These are phyloP conservation scores for Drosophila elegans DNA, from an alignment of 1,140 invertebrate genomes.

Conservation along the genomic window DNA sequence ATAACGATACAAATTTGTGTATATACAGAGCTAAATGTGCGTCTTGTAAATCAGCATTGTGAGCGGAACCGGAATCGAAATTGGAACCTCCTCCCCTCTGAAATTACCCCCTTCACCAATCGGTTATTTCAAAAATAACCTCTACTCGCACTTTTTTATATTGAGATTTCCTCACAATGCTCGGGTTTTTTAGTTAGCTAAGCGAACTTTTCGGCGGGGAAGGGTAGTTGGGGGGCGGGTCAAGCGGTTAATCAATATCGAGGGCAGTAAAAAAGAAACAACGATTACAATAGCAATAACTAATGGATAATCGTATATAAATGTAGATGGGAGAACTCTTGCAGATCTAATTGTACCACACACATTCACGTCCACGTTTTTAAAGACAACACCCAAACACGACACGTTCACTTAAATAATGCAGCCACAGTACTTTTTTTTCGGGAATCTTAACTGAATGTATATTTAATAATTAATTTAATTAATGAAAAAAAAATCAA, in stretches of 20 bases:
- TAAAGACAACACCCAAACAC: constrained; percentile 24
- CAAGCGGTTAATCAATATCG: constrained; percentile 7
- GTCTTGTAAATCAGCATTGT: constrained; percentile 45
- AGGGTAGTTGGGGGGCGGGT: not conserved
- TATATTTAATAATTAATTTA: constrained; percentile 79
- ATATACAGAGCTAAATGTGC: constrained; percentile 19
- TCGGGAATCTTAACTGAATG: constrained; percentile 71
- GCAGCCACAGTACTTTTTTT: constrained; percentile 45
- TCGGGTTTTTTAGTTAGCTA: constrained; percentile 33
- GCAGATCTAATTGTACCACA: constrained; percentile 18
- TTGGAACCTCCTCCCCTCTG: not conserved
- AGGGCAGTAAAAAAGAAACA: constrained; percentile 32
- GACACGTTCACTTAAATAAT: constrained; percentile 15
- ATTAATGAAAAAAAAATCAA: constrained; percentile 37
- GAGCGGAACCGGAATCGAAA: constrained; percentile 12
- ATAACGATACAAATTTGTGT: constrained; percentile 47
- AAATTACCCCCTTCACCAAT: not conserved
- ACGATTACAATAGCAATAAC: constrained; percentile 50
- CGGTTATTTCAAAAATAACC: constrained; percentile 47
- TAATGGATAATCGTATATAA: constrained; percentile 32
- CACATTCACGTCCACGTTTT: constrained; percentile 31
- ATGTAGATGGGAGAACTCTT: constrained; percentile 23
- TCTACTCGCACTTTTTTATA: constrained; percentile 4
- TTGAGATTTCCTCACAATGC: constrained; percentile 36
- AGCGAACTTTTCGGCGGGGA: constrained; percentile 15